phyloP scores from a whole-genome alignment of 2,797 vertebrate species.

The Oryzias sinensis region DNA sequence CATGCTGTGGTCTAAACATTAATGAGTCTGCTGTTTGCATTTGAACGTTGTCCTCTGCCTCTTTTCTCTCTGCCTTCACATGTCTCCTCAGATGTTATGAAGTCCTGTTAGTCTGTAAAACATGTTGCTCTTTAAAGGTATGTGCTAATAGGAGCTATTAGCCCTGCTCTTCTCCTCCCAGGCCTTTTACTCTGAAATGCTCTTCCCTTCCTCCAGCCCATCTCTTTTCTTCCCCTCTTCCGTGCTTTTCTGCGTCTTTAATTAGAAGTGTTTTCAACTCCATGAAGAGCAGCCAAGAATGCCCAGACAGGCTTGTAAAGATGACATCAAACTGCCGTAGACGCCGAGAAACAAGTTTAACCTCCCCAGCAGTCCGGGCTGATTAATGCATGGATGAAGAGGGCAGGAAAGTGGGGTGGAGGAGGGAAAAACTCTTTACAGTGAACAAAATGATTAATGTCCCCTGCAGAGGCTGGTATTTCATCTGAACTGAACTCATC shows the following conservation, averaged over 20 bases:
- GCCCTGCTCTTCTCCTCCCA: constrained; percentile 61
- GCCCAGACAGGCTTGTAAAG: constrained; percentile 67
- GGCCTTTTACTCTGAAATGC: constrained; percentile 52
- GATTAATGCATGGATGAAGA: constrained; percentile 4
- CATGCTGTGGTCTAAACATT: not conserved
- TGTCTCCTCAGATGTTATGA: constrained; percentile 37
- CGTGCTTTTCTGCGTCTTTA: constrained; percentile 47
- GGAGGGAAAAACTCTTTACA: not conserved
- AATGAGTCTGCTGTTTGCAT: not conserved
- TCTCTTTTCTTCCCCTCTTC: constrained; percentile 13
- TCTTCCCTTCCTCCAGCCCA: constrained; percentile 16
- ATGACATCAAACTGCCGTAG: constrained; percentile 50
- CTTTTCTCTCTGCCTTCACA: constrained; percentile 3
- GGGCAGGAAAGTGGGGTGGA: not conserved
- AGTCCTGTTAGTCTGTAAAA: constrained; percentile 66
- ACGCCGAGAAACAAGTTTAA: constrained; percentile 48
- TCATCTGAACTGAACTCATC: not conserved
- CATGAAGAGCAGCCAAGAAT: constrained; percentile 67
- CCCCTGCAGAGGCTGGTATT: constrained; percentile 2
- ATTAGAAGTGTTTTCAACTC: constrained; percentile 66
- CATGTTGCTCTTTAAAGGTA: constrained; percentile 65
- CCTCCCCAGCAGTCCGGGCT: constrained; percentile 11
- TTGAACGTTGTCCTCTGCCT: not conserved
- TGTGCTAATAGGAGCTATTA: constrained; percentile 73
- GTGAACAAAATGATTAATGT: not conserved